Conservation (phyloP, 2,113 vertebrate species). For the Corythornis vintsioides region DNA sequence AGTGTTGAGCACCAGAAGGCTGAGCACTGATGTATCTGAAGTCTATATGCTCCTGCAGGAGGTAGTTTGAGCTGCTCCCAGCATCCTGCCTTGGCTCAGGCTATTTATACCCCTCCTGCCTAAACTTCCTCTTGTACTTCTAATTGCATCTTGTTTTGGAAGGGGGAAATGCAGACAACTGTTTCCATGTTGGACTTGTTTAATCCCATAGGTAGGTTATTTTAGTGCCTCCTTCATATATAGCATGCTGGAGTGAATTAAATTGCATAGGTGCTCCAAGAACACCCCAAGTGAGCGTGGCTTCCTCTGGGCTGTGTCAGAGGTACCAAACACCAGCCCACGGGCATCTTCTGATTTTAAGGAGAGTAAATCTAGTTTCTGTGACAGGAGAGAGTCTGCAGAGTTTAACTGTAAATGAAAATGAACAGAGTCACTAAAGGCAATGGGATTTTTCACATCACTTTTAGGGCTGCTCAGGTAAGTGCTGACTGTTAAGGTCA, state of each 20-base stretch:
- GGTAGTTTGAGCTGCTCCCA: neutral
- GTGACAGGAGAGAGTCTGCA: neutral
- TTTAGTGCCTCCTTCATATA: constrained; percentile 34
- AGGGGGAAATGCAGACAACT: neutral
- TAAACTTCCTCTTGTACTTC: constrained; percentile 1
- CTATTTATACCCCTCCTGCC: constrained; percentile 17
- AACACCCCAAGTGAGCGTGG: neutral
- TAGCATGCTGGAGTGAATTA: neutral
- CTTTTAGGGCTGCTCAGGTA: neutral
- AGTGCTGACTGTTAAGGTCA: neutral
- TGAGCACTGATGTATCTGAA: neutral
- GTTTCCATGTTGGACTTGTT: neutral
- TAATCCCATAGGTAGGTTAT: constrained; percentile 23
- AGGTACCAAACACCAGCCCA: neutral
- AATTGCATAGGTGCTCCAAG: constrained; percentile 5
- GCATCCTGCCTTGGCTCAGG: neutral
- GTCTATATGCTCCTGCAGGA: neutral
- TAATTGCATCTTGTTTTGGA: constrained; percentile 22
- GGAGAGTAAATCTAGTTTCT: neutral
- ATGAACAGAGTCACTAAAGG: neutral
- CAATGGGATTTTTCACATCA: neutral
- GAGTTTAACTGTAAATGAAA: neutral
- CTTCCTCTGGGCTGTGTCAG: neutral
- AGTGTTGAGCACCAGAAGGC: neutral
- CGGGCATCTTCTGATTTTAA: neutral